Conservation (phyloP, 2,888 invertebrate species). For the Tetragonisca angustula region DNA sequence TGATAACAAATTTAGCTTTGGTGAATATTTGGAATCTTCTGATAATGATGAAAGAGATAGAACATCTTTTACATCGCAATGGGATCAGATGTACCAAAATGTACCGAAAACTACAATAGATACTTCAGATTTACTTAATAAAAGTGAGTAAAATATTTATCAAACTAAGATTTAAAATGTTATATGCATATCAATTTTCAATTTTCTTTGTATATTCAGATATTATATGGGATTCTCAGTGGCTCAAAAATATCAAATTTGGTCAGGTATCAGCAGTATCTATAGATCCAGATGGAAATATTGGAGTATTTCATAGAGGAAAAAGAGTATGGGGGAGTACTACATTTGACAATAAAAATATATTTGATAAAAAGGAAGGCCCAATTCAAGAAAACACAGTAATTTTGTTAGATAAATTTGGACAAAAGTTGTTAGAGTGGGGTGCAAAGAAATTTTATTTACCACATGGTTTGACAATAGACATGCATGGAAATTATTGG, state of each 20-base stretch:
- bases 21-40: slow-evolving; percentile 73
- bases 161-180: neutral
- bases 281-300: slow-evolving; percentile 89
- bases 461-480: slow-evolving; percentile 94
- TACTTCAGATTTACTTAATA: slow-evolving; percentile 68
- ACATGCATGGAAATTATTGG: slow-evolving; percentile 91
- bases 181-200: neutral
- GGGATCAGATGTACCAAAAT: slow-evolving; percentile 58
- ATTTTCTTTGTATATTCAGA: slow-evolving; percentile 44
- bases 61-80: slow-evolving; percentile 56
- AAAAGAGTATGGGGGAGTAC: slow-evolving; percentile 87
- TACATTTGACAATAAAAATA: slow-evolving; percentile 87
- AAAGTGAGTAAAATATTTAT: slow-evolving; percentile 69
- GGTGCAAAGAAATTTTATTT: slow-evolving; percentile 92
- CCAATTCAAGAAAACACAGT: slow-evolving; percentile 88
- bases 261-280: slow-evolving; percentile 94
- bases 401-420: slow-evolving; percentile 87
- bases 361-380: slow-evolving; percentile 85
- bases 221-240: slow-evolving; percentile 74
- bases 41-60: slow-evolving; percentile 75
- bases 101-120: slow-evolving; percentile 21
- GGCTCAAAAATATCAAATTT: slow-evolving; percentile 77
- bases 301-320: slow-evolving; percentile 93
- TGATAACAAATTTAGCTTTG: slow-evolving; percentile 65
- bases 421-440: slow-evolving; percentile 88